Percentiles rank a stretch among this genome's conserved stretches.
Conservation (phyloP, 2,797 vertebrate species). For the Chaetophractus vellerosus region DNA sequence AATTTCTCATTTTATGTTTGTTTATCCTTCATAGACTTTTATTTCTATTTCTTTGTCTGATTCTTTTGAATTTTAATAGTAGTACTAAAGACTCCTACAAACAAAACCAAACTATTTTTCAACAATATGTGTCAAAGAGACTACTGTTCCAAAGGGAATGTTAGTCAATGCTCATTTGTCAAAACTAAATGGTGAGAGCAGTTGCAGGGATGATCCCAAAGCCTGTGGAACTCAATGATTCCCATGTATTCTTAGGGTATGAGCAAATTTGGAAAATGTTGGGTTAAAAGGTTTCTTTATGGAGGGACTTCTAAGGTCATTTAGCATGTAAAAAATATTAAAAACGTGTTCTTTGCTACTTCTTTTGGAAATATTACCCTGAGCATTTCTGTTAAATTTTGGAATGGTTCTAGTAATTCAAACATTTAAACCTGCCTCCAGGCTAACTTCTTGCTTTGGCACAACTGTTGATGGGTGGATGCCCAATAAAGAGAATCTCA, state of each 20-base stretch:
- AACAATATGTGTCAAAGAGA: background rate
- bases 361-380: background rate
- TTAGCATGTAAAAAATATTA: background rate
- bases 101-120: conserved; percentile 22
- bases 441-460: conserved; percentile 5
- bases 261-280: background rate
- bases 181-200: background rate
- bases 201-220: background rate
- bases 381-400: conserved; percentile 60
- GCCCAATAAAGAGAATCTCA: conserved; percentile 8
- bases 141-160: background rate
- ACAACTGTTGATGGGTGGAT: background rate
- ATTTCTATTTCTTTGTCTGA: background rate
- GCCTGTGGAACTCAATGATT: background rate
- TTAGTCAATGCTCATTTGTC: background rate
- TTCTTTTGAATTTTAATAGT: background rate
- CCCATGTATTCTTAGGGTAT: background rate
- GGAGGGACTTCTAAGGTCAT: background rate
- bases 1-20: conserved; percentile 26
- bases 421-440: background rate
- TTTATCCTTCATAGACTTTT: background rate
- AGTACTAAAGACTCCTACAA: background rate
- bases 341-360: background rate
- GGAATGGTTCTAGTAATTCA: background rate
- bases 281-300: background rate